phyloP scores from a whole-genome alignment of 1,140 invertebrate species.

The Drosophila repletoides region DNA sequence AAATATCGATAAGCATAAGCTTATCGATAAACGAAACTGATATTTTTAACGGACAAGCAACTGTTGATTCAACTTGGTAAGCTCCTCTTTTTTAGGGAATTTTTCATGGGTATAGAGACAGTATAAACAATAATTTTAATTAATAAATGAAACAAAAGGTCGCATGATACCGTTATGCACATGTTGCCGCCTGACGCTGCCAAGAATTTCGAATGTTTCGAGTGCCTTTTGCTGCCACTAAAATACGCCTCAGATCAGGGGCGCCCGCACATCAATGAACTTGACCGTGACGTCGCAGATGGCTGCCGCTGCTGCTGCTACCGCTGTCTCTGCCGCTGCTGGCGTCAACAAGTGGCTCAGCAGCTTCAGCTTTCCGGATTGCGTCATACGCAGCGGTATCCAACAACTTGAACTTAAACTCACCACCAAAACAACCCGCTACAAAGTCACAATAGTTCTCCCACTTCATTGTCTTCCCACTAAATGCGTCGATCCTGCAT shows the following conservation, averaged over 20 bases:
- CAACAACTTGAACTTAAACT: conserved; percentile 28
- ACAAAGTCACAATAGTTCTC: conserved; percentile 79
- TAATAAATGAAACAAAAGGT: conserved; percentile 16
- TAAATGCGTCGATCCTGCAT: too few species aligned
- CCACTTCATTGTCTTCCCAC: conserved; percentile 63
- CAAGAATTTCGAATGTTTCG: conserved; percentile 41
- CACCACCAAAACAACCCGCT: conserved; percentile 72
- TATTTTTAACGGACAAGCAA: too few species aligned
- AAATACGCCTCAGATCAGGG: conserved; percentile 69
- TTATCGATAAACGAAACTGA: too few species aligned
- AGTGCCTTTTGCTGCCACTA: too few species aligned
- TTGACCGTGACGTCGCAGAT: conserved; percentile 63
- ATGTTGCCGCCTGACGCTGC: conserved; percentile 48
- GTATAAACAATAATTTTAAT: neutral
- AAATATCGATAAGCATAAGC: too few species aligned
- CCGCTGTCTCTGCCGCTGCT: neutral
- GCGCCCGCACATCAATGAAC: conserved; percentile 73
- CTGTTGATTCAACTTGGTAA: too few species aligned
- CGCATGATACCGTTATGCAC: conserved; percentile 27
- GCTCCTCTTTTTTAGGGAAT: too few species aligned
- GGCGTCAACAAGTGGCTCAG: conserved; percentile 53
- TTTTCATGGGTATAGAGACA: too few species aligned
- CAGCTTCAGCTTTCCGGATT: conserved; percentile 35
- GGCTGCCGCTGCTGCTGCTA: neutral
- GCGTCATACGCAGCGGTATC: conserved; percentile 47